Evolutionary conservation across 2,888 invertebrate genomes (phyloP).

Genomic region (Parnassius mnemosyne): DNA sequence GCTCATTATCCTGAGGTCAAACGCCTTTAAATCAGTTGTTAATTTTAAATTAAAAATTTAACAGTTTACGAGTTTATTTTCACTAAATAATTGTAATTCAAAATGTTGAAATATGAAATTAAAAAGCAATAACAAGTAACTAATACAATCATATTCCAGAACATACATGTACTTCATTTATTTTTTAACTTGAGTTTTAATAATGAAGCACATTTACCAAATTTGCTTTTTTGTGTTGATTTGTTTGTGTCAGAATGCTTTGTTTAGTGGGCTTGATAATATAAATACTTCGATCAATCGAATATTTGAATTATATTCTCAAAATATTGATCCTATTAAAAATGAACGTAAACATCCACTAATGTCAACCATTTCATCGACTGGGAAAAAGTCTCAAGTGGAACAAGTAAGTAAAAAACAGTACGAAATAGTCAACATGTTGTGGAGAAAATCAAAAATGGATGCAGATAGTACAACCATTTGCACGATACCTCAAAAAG

Average conservation of each 20-base stretch:
- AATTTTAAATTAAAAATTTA: too few species aligned
- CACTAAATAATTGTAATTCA: too few species aligned
- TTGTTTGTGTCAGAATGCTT: neutral
- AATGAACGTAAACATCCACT: neutral
- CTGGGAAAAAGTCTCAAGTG: conserved; percentile 46
- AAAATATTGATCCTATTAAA: conserved; percentile 1
- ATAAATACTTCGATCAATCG: neutral
- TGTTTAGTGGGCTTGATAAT: neutral
- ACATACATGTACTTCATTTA: too few species aligned
- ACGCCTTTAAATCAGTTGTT: too few species aligned
- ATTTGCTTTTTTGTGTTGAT: neutral
- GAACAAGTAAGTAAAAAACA: conserved; percentile 53
- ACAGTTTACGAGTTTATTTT: too few species aligned
- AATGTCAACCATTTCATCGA: conserved; percentile 7
- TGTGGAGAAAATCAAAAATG: conserved; percentile 59
- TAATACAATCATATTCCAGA: too few species aligned
- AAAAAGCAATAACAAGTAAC: too few species aligned
- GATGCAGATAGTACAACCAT: conserved; percentile 37
- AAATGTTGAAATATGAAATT: too few species aligned
- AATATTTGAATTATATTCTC: neutral
- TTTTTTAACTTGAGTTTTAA: too few species aligned
- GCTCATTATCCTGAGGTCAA: too few species aligned
- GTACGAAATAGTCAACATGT: conserved; percentile 59
- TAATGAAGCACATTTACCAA: too few species aligned
- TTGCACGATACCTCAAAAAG: conserved; percentile 8